A percentile compares a stretch with the other conserved stretches of the same genome.
These are phyloP conservation scores for Mesorhabditis spiculigera DNA, from an alignment of 2,888 invertebrate genomes.

Conservation along the genomic window DNA sequence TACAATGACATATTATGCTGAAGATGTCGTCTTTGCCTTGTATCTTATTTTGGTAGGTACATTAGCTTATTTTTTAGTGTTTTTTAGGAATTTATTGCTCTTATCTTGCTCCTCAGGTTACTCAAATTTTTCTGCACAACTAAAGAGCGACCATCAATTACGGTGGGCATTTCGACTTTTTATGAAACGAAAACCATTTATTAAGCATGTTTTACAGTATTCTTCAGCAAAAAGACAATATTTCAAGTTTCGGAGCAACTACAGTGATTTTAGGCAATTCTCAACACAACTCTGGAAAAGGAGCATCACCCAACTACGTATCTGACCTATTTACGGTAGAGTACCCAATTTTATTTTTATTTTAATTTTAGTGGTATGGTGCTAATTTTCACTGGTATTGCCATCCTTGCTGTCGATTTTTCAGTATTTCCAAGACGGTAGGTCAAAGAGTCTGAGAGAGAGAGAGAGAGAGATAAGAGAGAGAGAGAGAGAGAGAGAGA, in stretches of 20 bases:
- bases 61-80: too few species aligned
- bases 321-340: conserved; percentile 45
- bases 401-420: conserved; percentile 92
- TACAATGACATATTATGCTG: conserved; percentile 29
- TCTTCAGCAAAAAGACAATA: too few species aligned
- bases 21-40: conserved; percentile 1
- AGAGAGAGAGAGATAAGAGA: background rate
- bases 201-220: too few species aligned
- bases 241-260: too few species aligned
- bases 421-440: conserved; percentile 77
- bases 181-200: too few species aligned
- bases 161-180: conserved; percentile 12
- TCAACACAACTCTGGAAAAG: conserved; percentile 33
- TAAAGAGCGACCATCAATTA: too few species aligned
- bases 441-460: conserved; percentile 74
- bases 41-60: too few species aligned
- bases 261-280: conserved; percentile 16
- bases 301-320: conserved; percentile 40
- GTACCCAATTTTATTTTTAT: background rate
- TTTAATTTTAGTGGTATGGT: conserved; percentile 22
- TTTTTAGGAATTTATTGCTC: background rate
- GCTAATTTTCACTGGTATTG: conserved; percentile 71
- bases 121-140: background rate
- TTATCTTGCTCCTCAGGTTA: background rate
- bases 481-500: too few species aligned